phyloP scores from a whole-genome alignment of 2,797 vertebrate species.

The Glossophaga mutica region DNA sequence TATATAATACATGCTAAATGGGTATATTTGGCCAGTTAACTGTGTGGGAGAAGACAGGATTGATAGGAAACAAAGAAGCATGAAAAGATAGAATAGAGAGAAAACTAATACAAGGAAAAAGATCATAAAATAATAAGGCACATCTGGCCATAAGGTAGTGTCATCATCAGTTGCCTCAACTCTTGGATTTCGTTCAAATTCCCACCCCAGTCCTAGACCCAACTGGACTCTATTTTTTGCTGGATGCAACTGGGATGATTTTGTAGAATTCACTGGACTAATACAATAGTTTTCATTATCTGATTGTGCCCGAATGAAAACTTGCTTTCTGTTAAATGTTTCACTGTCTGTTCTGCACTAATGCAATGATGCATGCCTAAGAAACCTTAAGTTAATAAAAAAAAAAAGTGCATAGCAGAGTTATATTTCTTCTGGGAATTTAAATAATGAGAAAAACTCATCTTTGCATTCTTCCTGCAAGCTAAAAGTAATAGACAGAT shows the following conservation, averaged over 20 bases:
- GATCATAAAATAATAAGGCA: not conserved
- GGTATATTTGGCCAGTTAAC: not conserved
- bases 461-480: not conserved
- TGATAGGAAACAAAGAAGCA: not conserved
- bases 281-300: not conserved
- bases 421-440: not conserved
- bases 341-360: not conserved
- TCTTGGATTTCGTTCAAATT: not conserved
- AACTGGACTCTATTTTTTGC: not conserved
- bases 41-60: not conserved
- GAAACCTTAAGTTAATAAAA: constrained; percentile 29
- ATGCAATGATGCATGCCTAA: not conserved
- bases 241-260: not conserved
- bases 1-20: not conserved
- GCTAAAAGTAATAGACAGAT: not conserved
- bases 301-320: not conserved
- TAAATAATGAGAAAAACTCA: not conserved
- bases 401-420: not conserved
- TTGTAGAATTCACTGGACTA: constrained; percentile 6
- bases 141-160: not conserved
- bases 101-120: not conserved
- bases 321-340: constrained; percentile 13
- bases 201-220: not conserved
- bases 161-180: not conserved
- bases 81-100: not conserved